Evolutionary conservation across 2,888 invertebrate species (phyloP).

Genomic region (Crocallis elinguaria): DNA sequence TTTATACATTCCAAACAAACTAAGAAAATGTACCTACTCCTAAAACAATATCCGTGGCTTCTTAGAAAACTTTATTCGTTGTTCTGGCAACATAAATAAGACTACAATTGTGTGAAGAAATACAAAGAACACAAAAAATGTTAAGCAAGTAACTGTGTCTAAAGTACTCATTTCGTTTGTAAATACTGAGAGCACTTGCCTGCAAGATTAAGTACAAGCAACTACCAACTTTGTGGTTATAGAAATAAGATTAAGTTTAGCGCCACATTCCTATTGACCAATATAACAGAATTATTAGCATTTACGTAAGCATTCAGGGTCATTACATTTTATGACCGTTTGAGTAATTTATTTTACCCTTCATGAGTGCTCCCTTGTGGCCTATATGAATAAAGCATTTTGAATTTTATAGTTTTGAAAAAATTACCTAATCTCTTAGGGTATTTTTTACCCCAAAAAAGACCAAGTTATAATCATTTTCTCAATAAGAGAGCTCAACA

Average conservation of each 20-base stretch:
- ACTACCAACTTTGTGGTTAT: background rate
- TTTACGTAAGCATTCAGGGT: conserved; percentile 21
- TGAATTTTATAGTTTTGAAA: conserved; percentile 22
- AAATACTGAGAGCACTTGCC: conserved; percentile 3
- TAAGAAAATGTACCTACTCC: background rate
- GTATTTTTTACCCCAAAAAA: conserved; percentile 8
- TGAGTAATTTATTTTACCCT: too few species aligned
- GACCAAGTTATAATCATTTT: background rate
- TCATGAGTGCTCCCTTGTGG: too few species aligned
- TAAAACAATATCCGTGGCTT: background rate
- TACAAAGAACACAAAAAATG: background rate
- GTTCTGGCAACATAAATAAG: background rate
- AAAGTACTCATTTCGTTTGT: conserved; percentile 1
- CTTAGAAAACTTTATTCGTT: background rate
- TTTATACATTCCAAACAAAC: too few species aligned
- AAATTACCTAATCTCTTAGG: conserved; percentile 3
- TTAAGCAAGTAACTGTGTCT: background rate
- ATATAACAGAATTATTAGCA: conserved; percentile 11
- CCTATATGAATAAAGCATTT: too few species aligned
- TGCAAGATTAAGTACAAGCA: conserved; percentile 18
- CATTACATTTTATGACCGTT: conserved; percentile 12
- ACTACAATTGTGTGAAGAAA: background rate
- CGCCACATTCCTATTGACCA: background rate
- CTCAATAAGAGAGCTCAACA: conserved; percentile 12
- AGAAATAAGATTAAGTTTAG: conserved; percentile 1